phyloP scores from a whole-genome alignment of 2,888 invertebrate species.

The Mycogona germanica region DNA sequence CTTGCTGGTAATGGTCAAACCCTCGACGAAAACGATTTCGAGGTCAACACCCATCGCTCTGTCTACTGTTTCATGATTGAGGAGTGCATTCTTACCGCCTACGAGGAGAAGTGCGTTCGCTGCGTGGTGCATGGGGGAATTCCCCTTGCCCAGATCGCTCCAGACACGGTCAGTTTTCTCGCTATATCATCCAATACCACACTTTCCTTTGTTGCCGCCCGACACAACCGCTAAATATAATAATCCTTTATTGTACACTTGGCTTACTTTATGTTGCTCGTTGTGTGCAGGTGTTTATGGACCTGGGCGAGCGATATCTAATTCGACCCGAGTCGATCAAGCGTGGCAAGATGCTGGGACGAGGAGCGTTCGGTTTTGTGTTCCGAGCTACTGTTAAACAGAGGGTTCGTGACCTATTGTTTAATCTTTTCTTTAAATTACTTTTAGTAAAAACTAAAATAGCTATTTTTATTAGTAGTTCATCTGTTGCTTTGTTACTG shows the following conservation, averaged over 20 bases:
- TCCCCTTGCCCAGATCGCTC: slow-evolving; percentile 67
- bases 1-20: slow-evolving; percentile 20
- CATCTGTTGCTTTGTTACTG: neutral
- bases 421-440: neutral
- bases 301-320: slow-evolving; percentile 66
- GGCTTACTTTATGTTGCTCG: slow-evolving; percentile 16
- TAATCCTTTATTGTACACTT: neutral
- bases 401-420: slow-evolving; percentile 22
- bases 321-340: slow-evolving; percentile 71
- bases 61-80: slow-evolving; percentile 83
- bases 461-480: neutral
- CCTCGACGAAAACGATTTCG: neutral
- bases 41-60: slow-evolving; percentile 26
- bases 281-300: slow-evolving; percentile 56
- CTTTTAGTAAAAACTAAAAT: too few species aligned
- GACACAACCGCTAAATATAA: neutral
- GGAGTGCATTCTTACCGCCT: slow-evolving; percentile 83
- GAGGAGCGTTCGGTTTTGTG: slow-evolving; percentile 98
- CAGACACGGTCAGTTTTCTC: slow-evolving; percentile 60
- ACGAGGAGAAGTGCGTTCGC: slow-evolving; percentile 53
- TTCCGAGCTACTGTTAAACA: slow-evolving; percentile 54
- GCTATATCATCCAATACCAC: neutral
- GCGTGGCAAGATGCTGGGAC: slow-evolving; percentile 54
- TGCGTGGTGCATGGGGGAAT: slow-evolving; percentile 72
- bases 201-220: neutral